phyloP scores from a whole-genome alignment of 1,140 invertebrate genomes.

The Bombus waltoni region DNA sequence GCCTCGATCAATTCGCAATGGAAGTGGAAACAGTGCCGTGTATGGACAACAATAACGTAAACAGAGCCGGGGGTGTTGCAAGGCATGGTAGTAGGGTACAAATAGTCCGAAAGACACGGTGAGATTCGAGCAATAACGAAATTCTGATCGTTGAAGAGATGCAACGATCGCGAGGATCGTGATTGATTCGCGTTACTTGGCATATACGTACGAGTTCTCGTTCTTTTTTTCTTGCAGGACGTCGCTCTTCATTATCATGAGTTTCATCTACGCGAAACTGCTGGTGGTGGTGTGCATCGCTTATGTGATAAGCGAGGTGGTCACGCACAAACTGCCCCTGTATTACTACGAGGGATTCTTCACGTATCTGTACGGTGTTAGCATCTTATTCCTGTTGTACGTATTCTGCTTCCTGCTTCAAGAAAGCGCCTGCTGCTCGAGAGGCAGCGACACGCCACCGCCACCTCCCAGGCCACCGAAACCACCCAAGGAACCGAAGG shows the following conservation, averaged over 20 bases:
- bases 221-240: constrained; percentile 85
- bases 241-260: constrained; percentile 96
- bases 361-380: constrained; percentile 97
- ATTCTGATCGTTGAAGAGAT: not conserved
- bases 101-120: constrained; percentile 74
- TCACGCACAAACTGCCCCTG: constrained; percentile 94
- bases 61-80: constrained; percentile 43
- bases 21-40: constrained; percentile 78
- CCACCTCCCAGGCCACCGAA: constrained; percentile 89
- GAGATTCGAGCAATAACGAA: constrained; percentile 49
- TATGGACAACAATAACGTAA: constrained; percentile 69
- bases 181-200: not conserved
- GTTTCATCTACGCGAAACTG: constrained; percentile 96
- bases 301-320: constrained; percentile 95
- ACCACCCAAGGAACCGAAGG: constrained; percentile 88
- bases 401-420: constrained; percentile 98
- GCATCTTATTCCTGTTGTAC: constrained; percentile 97
- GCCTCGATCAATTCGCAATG: constrained; percentile 40
- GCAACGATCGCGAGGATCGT: not conserved
- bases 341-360: constrained; percentile 98
- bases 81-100: constrained; percentile 70
- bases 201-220: not conserved
- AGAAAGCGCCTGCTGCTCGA: constrained; percentile 92
- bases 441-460: constrained; percentile 86
- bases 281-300: constrained; percentile 95